Evolutionary conservation across 2,888 invertebrate species (phyloP), one percentile per base, ranked within the genome.

Genomic region (Tholera decimalis): DNA sequence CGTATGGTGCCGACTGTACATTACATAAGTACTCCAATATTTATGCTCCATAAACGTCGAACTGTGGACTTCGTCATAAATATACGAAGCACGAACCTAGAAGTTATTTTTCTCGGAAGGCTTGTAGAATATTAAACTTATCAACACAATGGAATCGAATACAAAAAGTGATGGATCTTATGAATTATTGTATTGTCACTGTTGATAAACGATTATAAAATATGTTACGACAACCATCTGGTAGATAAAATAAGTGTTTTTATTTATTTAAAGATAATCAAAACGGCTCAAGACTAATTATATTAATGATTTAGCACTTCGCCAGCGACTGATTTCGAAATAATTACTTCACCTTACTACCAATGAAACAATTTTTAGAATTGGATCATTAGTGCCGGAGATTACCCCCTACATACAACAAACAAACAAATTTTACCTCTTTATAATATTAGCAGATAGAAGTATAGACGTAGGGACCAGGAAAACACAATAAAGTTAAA

Each of bases 31-130:
- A 74, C 44, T 44, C 41, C 39, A 15, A 73, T 57, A 73, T 74
- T 64, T 56, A 77, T 74, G 66, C 44, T 77, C 37, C 49, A 66
- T 73, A 77, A 66, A 73, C 37, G 53, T 54, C 73, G 30, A 37
- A 57, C 35, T 8, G 53, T 22, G 41, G n/a, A 39, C 11, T 3
- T 62, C 47, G n/a, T 74, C 55, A 66, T 73, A 74, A 77, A 74
- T 60, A 74, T 66, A 77, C 73, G 66, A 60, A 33, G 37, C 78
- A 74, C 73, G 73, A 44, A 54, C 26, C 22, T 59, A 59, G 55
- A 60, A 49, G 44, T 74, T 60, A 55, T 49, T 72, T 65, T 74
- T 77, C 78, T 74, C 20, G 67, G 66, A 77, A 73, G 59, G 11
- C 56, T 33, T 41, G 49, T 47, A 46, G 73, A 66, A 77, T 74